Base-by-base conservation (phyloP, 2,888 invertebrate genomes). In the Aspidiotus rigidus region DNA sequence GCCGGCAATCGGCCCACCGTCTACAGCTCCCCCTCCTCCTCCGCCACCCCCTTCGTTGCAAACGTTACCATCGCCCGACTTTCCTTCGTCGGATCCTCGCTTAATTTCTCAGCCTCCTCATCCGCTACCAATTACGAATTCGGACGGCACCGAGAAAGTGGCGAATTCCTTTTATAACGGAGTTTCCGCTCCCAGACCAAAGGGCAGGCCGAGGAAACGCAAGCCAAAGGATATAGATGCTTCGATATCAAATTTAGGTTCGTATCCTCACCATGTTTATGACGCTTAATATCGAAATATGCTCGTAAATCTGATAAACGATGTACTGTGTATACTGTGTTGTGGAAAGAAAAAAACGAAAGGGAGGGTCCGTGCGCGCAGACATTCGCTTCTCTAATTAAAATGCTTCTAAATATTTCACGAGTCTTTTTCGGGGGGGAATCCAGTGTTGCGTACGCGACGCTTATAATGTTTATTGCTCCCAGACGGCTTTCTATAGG, bases 151-250 rank as follows among this genome's bases (percentile, higher is more conserved):
- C 28, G 53, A 73, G 57, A 74, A 74, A 70, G 72, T 73, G 69
- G 39, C 54, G 17, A 73, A 72, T 76, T 73, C 80, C 69, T 84
- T 82, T 75, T 85, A 83, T 75, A 83, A 84, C 76, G 84, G 84
- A 10, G 72, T 74, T 10, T 84, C 85, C n/a, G 77, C 83, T 75
- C 90, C 92, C 7, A 83, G 93, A 74, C 93, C 93, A 79, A 95
- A 95, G 82, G 94, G 94, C 10, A 82, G 95, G 74, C 94, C 94
- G 49, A 82, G 94, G 77, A 94, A 94, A 81, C 84, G 93, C 82
- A 94, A 94, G 79, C 91, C 90, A 66, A 92, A 92, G 82, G 91
- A 92, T 78, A 84, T 91, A 75, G 91, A 91, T 77, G 84, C 88
- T 71, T 87, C 91, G 86, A 87, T 89, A 66, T 88, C 90, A 66